Conservation (phyloP, 1,140 invertebrate species). For the Zaprionus taronus region DNA sequence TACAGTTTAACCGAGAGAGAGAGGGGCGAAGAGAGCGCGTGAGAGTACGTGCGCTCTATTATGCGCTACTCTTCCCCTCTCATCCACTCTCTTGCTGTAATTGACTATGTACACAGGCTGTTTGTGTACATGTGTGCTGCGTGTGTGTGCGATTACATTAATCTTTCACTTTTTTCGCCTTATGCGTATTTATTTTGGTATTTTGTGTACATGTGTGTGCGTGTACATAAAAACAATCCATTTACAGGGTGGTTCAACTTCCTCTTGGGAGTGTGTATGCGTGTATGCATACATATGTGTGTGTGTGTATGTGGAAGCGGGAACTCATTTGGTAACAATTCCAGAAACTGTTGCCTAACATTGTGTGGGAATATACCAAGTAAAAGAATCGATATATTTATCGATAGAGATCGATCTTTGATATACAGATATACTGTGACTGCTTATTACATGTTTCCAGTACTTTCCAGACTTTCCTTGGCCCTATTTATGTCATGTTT, state of each 20-base stretch:
- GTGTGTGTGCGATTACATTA: constrained; percentile 71
- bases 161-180: constrained; percentile 76
- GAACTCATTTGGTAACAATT: constrained; percentile 15
- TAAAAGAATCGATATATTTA: neutral
- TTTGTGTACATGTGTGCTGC: constrained; percentile 39
- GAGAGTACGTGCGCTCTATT: constrained; percentile 15
- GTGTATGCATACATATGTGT: neutral
- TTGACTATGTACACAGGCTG: constrained; percentile 56
- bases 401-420: constrained; percentile 1
- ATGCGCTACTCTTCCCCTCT: constrained; percentile 27
- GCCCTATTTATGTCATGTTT: constrained; percentile 28
- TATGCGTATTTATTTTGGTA: constrained; percentile 80
- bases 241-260: constrained; percentile 66
- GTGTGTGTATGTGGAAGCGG: neutral
- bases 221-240: constrained; percentile 73
- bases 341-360: constrained; percentile 28
- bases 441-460: neutral
- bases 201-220: constrained; percentile 26
- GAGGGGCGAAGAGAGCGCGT: constrained; percentile 4
- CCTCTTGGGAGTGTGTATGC: constrained; percentile 15
- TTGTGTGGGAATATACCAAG: neutral
- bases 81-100: constrained; percentile 36
- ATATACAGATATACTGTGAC: neutral
- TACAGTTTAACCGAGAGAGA: constrained; percentile 68
- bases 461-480: constrained; percentile 15